Evolutionary conservation across 1,140 invertebrate genomes (phyloP).

Genomic region (Drosophila ficusphila): DNA sequence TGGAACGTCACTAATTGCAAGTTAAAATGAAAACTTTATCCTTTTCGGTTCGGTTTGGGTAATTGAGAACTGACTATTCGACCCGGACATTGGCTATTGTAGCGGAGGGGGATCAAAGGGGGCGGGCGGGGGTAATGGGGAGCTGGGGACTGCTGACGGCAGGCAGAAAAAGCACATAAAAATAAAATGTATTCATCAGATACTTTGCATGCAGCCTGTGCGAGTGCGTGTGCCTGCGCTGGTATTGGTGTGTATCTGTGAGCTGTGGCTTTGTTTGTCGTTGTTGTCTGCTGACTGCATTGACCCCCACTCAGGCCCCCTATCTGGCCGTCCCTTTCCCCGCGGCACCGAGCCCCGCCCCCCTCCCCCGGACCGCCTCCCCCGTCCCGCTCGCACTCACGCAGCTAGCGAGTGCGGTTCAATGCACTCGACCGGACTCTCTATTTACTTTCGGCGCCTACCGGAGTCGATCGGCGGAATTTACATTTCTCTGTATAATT

Average conservation of each 20-base stretch:
- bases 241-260: conserved; percentile 24
- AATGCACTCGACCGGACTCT: conserved; percentile 67
- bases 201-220: conserved; percentile 67
- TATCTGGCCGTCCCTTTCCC: conserved; percentile 21
- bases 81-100: conserved; percentile 55
- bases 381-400: conserved; percentile 55
- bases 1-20: no score
- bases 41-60: no score
- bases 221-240: conserved; percentile 17
- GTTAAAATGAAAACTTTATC: no score
- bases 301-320: conserved; percentile 74
- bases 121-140: no score
- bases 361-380: not conserved
- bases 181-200: conserved; percentile 64
- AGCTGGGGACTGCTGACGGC: conserved; percentile 2
- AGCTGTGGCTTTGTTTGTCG: conserved; percentile 42
- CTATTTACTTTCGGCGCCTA: conserved; percentile 72
- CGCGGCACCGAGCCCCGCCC: no score
- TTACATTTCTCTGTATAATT: conserved; percentile 59
- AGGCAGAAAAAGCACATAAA: conserved; percentile 17
- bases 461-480: conserved; percentile 45
- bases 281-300: conserved; percentile 73
- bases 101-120: not conserved
- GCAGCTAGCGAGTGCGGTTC: conserved; percentile 60
- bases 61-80: conserved; percentile 17